phyloP scores from a whole-genome alignment of 2,797 vertebrate genomes.

The Macropus fuliginosus region DNA sequence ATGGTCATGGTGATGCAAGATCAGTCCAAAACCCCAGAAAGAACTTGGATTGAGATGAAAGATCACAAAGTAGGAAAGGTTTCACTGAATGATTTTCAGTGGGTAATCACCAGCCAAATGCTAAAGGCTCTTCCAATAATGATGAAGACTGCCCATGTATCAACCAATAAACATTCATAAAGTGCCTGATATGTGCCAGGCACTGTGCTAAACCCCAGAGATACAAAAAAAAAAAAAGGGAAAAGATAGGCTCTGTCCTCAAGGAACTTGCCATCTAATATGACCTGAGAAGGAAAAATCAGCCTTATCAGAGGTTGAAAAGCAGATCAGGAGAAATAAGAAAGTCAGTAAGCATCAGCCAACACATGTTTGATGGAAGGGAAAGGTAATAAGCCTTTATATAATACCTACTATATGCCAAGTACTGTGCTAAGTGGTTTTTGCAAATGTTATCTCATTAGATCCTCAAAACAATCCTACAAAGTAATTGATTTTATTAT shows the following conservation, averaged over 20 bases:
- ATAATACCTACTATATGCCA: not conserved
- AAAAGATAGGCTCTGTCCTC: not conserved
- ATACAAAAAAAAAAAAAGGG: not conserved
- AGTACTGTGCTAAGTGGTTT: not conserved
- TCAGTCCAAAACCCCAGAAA: slow-evolving; percentile 80
- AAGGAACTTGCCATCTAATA: not conserved
- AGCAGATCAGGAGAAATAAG: not conserved
- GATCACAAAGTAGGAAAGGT: slow-evolving; percentile 10
- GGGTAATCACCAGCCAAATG: slow-evolving; percentile 4
- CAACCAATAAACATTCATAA: not conserved
- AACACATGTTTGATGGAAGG: not conserved
- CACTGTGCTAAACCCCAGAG: not conserved
- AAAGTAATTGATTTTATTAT: not conserved
- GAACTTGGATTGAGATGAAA: slow-evolving; percentile 28
- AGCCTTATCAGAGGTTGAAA: slow-evolving; percentile 2
- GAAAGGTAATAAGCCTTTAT: not conserved
- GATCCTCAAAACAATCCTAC: not conserved
- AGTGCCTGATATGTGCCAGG: not conserved
- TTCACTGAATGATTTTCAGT: slow-evolving; percentile 12
- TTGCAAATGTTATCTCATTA: not conserved
- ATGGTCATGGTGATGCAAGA: slow-evolving; percentile 83
- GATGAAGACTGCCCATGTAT: not conserved
- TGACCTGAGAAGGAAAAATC: slow-evolving; percentile 29
- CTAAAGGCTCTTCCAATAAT: slow-evolving; percentile 15
- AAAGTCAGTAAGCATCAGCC: not conserved